Conservation (phyloP, 1,140 invertebrate genomes). For the Bombus confusus region DNA sequence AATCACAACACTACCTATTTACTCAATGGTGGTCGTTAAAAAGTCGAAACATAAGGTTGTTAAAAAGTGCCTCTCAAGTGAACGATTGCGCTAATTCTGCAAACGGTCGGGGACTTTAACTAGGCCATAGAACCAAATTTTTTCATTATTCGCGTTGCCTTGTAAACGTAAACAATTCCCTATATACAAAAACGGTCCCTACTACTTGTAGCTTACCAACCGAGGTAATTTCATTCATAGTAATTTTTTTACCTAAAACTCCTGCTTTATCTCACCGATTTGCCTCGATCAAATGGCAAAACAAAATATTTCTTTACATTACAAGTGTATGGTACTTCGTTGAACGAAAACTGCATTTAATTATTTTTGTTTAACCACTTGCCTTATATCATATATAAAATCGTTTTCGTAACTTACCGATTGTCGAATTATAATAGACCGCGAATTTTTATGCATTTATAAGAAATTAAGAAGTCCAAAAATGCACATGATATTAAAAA, state of each 20-base stretch:
- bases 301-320: neutral
- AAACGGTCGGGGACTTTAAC: conserved; percentile 58
- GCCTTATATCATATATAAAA: neutral
- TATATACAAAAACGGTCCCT: conserved; percentile 63
- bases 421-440: no score
- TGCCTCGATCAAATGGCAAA: neutral
- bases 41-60: conserved; percentile 48
- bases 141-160: conserved; percentile 22
- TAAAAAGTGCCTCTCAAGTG: conserved; percentile 40
- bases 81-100: conserved; percentile 61
- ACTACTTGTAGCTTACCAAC: conserved; percentile 26
- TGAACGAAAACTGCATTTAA: conserved; percentile 31
- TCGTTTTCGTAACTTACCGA: neutral
- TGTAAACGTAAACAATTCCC: conserved; percentile 38
- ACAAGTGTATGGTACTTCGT: neutral
- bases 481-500: no score
- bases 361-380: neutral
- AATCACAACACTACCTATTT: conserved; percentile 38
- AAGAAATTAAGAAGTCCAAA: no score
- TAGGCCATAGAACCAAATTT: conserved; percentile 61
- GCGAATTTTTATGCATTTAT: no score
- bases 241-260: neutral
- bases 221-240: conserved; percentile 12
- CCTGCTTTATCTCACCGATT: no score
- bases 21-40: conserved; percentile 35